Evolutionary conservation across 2,888 invertebrate species (phyloP).

Genomic region (Drosophila phalerata): DNA sequence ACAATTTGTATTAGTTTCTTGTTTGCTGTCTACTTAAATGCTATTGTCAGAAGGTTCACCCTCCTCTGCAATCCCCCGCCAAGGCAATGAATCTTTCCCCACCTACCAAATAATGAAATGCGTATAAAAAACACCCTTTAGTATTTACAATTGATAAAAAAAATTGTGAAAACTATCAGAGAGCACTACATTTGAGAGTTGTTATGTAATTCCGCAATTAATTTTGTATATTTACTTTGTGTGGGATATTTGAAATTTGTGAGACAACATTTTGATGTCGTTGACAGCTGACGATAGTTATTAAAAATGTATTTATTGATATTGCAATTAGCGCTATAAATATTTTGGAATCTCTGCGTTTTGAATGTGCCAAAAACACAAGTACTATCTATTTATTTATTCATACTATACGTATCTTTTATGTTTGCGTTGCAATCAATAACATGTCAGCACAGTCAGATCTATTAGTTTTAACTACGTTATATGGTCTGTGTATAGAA

Average conservation of each 20-base stretch:
- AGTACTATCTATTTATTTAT: slow-evolving; percentile 47
- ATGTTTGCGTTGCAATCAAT: slow-evolving; percentile 53
- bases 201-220: slow-evolving; percentile 41
- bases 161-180: slow-evolving; percentile 24
- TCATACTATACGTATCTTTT: slow-evolving; percentile 28
- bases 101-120: slow-evolving; percentile 34
- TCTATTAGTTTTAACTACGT: slow-evolving; percentile 49
- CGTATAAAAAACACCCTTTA: slow-evolving; percentile 12
- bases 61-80: slow-evolving; percentile 8
- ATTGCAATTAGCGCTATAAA: slow-evolving; percentile 51
- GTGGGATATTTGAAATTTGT: slow-evolving; percentile 27
- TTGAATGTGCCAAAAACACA: slow-evolving; percentile 29
- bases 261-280: slow-evolving; percentile 49
- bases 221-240: slow-evolving; percentile 8
- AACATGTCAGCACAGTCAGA: slow-evolving; percentile 48
- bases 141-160: slow-evolving; percentile 52
- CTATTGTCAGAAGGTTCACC: slow-evolving; percentile 29
- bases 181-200: slow-evolving; percentile 48
- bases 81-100: slow-evolving; percentile 48
- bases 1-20: slow-evolving; percentile 33
- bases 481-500: slow-evolving; percentile 21
- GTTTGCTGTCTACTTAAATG: slow-evolving; percentile 48
- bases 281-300: slow-evolving; percentile 34
- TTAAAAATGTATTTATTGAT: slow-evolving; percentile 64
- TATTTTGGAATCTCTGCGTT: slow-evolving; percentile 57